A percentile compares a stretch with the other conserved stretches of the same genome.
Conservation (phyloP, 2,888 invertebrate species). For the Andrena minutula region DNA sequence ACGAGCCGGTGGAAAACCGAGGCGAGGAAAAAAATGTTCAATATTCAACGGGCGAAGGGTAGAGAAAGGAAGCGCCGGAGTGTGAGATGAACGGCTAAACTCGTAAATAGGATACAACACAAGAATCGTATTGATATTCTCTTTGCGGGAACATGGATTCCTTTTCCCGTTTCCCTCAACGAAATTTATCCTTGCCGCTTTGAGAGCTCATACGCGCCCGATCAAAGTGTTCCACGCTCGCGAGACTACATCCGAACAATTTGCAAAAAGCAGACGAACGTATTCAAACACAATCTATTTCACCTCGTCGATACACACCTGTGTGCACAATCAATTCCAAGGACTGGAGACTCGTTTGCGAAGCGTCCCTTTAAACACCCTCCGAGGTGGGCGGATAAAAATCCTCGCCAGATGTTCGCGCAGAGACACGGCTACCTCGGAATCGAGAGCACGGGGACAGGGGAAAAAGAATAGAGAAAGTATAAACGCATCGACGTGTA, state of each 20-base stretch:
- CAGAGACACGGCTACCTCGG: neutral
- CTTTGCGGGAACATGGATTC: conserved; percentile 43
- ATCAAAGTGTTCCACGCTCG: conserved; percentile 14
- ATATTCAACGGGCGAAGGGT: conserved; percentile 31
- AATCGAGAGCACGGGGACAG: neutral
- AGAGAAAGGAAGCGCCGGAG: conserved; percentile 35
- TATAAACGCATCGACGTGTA: conserved; percentile 27
- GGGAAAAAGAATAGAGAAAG: conserved; percentile 2
- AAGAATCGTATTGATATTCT: conserved; percentile 52
- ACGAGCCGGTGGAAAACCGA: conserved; percentile 31
- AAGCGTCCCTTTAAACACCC: neutral
- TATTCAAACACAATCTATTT: neutral
- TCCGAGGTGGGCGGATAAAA: neutral
- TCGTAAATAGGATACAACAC: conserved; percentile 49
- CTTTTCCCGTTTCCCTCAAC: conserved; percentile 26
- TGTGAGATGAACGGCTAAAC: conserved; percentile 42
- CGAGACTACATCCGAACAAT: neutral
- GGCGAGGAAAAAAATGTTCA: conserved; percentile 45
- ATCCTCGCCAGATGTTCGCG: neutral
- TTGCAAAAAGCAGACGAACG: neutral
- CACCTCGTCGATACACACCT: neutral
- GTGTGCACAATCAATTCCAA: conserved; percentile 1
- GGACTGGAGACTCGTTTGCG: neutral
- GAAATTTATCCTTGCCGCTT: conserved; percentile 40
- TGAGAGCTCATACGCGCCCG: conserved; percentile 7